Base-by-base conservation (phyloP, 2,797 vertebrate genomes). In the Syndactyla subalaris region DNA sequence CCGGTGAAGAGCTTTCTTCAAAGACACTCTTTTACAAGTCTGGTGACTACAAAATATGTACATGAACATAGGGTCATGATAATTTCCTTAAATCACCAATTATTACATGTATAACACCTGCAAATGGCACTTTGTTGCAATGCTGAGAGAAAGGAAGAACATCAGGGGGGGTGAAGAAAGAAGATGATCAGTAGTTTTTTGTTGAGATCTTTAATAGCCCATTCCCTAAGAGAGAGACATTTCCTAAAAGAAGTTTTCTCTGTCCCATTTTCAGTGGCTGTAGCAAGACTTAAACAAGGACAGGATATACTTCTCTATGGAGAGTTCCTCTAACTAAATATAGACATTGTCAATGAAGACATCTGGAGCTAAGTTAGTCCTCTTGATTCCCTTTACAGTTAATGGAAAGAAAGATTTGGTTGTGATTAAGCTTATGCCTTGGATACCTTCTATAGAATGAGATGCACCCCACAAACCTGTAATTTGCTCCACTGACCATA, bases 271-370 rank as follows among this genome's bases (percentile, higher is more conserved):
- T 79, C 78, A 89, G 72, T 55, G 84, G 51, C 77, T 81, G 38
- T 58, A 87, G 63, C 46, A 81, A 81, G 74, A 45, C 80, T 84
- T 26, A 58, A 57, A 57, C 39, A 89, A 88, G 66, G 38, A 88
- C 49, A 68, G n/a, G 4, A 88, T 51, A 74, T 26, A 81, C 11
- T 34, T 9, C 30, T 93, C 52, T 27, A 41, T 38, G 20, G 59
- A 73, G 22, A 82, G 49, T 49, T 41, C 23, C n/a, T 79, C 74
- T 59, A 82, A 81, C 46, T 66, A 55, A 92, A 66, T n/a, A 46
- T 12, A 67, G 61, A 45, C 30, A 72, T 39, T 84, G 26, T 11
- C 39, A 86, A 15, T 68, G n/a, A 85, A 91, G 63, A 76, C 43
- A 91, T 67, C 67, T 79, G 59, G 63, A 89, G 52, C 54, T 77